Evolutionary conservation across 2,797 vertebrate species (phyloP), one percentile per base, ranked within the genome.

Genomic region (Scarus forsteni): DNA sequence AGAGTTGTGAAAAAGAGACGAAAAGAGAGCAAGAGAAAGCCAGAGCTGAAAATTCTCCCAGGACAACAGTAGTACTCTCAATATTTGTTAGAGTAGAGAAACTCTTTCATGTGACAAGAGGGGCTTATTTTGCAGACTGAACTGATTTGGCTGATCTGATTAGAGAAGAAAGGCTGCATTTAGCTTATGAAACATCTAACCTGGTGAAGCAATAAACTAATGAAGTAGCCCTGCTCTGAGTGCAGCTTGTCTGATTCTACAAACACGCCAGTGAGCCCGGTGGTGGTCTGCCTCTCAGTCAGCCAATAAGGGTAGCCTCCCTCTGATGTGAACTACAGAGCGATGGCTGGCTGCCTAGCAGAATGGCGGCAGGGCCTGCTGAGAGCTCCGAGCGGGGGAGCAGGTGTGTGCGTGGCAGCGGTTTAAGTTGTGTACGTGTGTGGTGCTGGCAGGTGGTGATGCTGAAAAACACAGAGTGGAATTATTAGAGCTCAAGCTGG

Each of bases 181-280:
- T 83, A 87, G 75, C 58, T 76, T 85, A 91, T 85, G 76, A 88
- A 81, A 75, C 15, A 36, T 70, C 50, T 61, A 81, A 91, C 75
- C 70, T 45, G 79, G 60, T 81, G 64, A 72, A 56, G 56, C 83
- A 80, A 82, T 85, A 75, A 67, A 66, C 69, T 79, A 86, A 90
- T 88, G 75, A 86, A 88, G 75, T 52, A 11, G 68, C 56, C 44
- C 46, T 67, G 62, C 34, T 49, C 86, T 79, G 61, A 75, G 83
- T 78, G 70, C 39, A 11, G 57, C 39, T 55, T 39, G 45, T 67
- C 70, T 64, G 35, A 53, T 76, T 80, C 18, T 39, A 51, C 55
- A 69, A 69, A 85, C 18, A 79, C 35, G 10, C 55, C 71, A 34
- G 10, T 0, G 7, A 66, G 62, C 27, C 52, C 7, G 19, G 51